These are phyloP conservation scores for Phrynocephalus versicolor DNA, from an alignment of 2,113 vertebrate species.

Conservation along the genomic window DNA sequence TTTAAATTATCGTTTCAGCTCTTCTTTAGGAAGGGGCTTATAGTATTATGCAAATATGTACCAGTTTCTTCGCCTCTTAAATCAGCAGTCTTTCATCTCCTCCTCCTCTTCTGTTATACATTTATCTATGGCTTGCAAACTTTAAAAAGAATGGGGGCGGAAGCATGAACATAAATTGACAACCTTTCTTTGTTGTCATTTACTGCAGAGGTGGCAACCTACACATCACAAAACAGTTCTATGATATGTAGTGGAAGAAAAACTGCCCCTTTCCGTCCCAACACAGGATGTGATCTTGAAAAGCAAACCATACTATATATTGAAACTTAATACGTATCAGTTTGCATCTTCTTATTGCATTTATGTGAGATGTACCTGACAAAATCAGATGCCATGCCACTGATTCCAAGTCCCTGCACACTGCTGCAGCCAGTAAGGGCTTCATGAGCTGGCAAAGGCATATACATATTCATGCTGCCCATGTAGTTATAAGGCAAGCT, in stretches of 20 bases:
- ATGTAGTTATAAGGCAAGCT: neutral
- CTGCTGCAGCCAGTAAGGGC: slow-evolving; percentile 12
- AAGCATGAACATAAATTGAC: neutral
- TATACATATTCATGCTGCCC: neutral
- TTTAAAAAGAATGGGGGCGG: neutral
- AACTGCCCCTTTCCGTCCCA: neutral
- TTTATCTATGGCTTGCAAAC: slow-evolving; percentile 21
- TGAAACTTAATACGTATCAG: slow-evolving; percentile 1
- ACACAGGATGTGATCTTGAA: accelerated
- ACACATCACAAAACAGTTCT: neutral
- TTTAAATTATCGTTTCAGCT: slow-evolving; percentile 47
- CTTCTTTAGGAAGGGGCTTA: slow-evolving; percentile 38
- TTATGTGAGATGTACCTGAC: slow-evolving; percentile 49
- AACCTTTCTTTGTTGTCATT: neutral
- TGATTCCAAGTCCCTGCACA: slow-evolving; percentile 45
- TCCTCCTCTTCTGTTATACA: slow-evolving; percentile 17
- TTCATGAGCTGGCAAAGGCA: neutral
- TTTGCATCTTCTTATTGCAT: slow-evolving; percentile 32
- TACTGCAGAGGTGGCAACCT: neutral
- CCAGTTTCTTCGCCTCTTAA: slow-evolving; percentile 22
- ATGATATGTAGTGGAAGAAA: neutral
- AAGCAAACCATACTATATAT: no score
- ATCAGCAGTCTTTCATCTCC: slow-evolving; percentile 40
- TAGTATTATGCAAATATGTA: slow-evolving; percentile 42
- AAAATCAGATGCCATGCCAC: slow-evolving; percentile 23